Percentiles rank a stretch among this genome's conserved stretches.
These are phyloP conservation scores for Thinocorus orbignyianus DNA, from an alignment of 2,113 vertebrate genomes.

Conservation along the genomic window DNA sequence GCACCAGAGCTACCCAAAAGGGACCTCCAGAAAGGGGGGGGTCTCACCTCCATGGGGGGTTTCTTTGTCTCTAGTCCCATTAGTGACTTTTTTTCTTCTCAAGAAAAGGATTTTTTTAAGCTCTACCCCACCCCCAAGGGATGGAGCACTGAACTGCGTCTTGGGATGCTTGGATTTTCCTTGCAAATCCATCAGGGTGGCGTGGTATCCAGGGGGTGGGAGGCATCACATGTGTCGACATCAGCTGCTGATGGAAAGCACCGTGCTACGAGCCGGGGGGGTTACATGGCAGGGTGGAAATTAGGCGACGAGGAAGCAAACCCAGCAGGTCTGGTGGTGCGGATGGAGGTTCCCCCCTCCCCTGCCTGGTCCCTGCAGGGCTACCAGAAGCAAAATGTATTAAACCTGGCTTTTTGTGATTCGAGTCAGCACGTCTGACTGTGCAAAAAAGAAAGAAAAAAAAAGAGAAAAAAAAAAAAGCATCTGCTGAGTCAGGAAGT, in stretches of 20 bases:
- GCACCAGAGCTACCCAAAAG: neutral
- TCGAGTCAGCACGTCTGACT: conserved; percentile 23
- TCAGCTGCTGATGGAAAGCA: neutral
- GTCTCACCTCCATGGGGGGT: neutral
- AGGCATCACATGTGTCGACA: fast-evolving
- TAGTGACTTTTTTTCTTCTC: neutral
- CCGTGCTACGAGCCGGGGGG: fast-evolving
- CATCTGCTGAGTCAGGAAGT: conserved; percentile 58
- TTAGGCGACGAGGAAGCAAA: neutral
- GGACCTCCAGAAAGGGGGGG: neutral
- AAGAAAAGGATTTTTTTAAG: neutral
- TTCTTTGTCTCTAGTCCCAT: neutral
- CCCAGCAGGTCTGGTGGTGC: neutral
- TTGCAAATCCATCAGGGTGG: neutral
- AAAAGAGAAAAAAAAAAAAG: neutral
- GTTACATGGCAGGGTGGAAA: neutral
- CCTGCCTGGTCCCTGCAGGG: neutral
- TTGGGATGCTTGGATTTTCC: neutral
- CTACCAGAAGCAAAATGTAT: conserved; percentile 10
- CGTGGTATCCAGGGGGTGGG: fast-evolving
- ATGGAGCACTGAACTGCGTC: neutral
- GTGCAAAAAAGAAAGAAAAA: neutral
- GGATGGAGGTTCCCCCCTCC: neutral
- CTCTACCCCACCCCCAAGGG: neutral
- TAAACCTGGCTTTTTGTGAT: neutral